Evolutionary conservation across 2,113 vertebrate genomes (phyloP), one percentile per base, ranked within the genome.

Genomic region (Mormyrus lacerda): DNA sequence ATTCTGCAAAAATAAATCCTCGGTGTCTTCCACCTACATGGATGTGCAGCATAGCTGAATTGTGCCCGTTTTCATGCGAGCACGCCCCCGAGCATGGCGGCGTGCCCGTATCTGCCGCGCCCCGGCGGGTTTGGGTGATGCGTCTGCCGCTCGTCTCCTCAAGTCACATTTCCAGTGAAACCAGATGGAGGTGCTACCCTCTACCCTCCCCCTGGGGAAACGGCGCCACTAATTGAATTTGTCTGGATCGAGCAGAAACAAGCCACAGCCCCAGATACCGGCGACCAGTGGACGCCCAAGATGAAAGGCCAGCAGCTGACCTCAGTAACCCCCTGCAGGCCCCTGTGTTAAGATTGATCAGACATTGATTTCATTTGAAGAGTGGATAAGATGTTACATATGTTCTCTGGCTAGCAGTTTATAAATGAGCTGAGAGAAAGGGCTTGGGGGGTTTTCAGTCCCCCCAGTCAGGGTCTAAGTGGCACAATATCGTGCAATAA

Each of bases 291-390:
- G 65, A 83, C 73, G 51, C 47, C 48, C 48, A 19, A 39, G 85
- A 87, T 87, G 55, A 87, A 58, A 87, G 87, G 17, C 85, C 48
- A 84, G 42, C 7, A 6, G 50, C 50, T 53, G 85, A 87, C 85
- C 85, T 21, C 50, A 35, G 48, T 87, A 1, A 87, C 85, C 85
- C 85, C 85, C 85, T 42, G 87, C 73, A 53, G 88, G 88, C 88
- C 48, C 17, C 27, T 21, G 31, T 51, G 21, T 48, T 42, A 83
- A 89, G 88, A 89, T 83, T 89, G 88, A 89, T 89, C 88, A 89
- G 69, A 89, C 73, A 55, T 82, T 89, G 73, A 89, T 89, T 83
- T 89, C 88, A 89, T 89, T 83, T 89, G 88, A 89, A 89, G 88
- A 53, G 47, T 13, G 44, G 15, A 31, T 53, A 53, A 89, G 88